Conservation (phyloP, 2,113 vertebrate species). For the Pithys albifrons region DNA sequence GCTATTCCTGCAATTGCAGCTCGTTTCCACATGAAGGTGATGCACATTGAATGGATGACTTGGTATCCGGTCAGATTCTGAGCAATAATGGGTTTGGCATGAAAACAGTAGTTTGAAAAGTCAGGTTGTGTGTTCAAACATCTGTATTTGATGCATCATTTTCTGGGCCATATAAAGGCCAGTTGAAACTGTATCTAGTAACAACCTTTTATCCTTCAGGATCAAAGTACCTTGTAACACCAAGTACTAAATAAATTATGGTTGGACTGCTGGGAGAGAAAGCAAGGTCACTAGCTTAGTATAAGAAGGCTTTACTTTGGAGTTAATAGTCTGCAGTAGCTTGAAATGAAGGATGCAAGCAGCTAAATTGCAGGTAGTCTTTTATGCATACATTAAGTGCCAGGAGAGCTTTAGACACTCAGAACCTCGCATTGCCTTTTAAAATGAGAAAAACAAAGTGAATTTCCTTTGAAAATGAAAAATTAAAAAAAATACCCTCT, state of each 20-base stretch:
- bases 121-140: neutral
- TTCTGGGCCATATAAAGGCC: slow-evolving; percentile 10
- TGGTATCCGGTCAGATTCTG: neutral
- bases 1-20: neutral
- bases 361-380: neutral
- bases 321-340: slow-evolving; percentile 32
- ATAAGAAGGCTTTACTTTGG: neutral
- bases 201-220: neutral
- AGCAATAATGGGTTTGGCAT: neutral
- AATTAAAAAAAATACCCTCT: neutral
- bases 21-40: neutral
- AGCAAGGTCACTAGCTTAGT: neutral
- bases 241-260: slow-evolving; percentile 15
- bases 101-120: neutral
- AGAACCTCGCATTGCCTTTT: neutral
- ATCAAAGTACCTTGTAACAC: slow-evolving; percentile 9
- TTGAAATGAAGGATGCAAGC: slow-evolving; percentile 13
- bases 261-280: neutral
- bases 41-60: neutral
- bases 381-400: neutral
- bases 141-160: neutral
- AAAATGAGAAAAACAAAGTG: neutral
- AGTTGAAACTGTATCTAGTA: neutral
- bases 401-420: neutral
- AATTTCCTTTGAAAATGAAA: neutral